A percentile compares a stretch with the other conserved stretches of the same genome.
Evolutionary conservation across 2,797 vertebrate genomes (phyloP).

Genomic region (Hippoglossus hippoglossus): DNA sequence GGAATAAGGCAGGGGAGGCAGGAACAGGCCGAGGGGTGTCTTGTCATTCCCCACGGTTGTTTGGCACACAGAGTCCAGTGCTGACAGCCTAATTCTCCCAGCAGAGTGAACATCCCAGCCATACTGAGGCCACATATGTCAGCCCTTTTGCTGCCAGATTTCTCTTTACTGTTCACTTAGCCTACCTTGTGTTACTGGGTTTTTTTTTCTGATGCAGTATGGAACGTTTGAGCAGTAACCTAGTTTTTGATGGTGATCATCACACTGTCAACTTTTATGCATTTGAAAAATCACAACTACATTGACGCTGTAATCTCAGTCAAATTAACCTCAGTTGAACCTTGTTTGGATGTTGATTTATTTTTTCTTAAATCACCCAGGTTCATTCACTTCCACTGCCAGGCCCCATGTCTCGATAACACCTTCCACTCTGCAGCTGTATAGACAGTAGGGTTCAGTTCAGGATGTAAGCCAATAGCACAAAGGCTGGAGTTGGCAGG

Average conservation of each 20-base stretch:
- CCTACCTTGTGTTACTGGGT: slow-evolving; percentile 4
- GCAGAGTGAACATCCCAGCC: slow-evolving; percentile 67
- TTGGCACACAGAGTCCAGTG: slow-evolving; percentile 64
- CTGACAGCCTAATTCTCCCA: slow-evolving; percentile 74
- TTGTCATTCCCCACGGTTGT: slow-evolving; percentile 54
- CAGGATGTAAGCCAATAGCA: too few species aligned
- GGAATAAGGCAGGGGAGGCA: slow-evolving; percentile 7
- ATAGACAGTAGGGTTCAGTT: too few species aligned
- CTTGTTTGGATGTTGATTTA: too few species aligned
- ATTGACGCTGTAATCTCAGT: too few species aligned
- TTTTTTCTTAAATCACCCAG: too few species aligned
- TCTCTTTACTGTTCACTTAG: slow-evolving; percentile 47
- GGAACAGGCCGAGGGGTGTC: slow-evolving; percentile 18
- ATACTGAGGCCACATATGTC: slow-evolving; percentile 75
- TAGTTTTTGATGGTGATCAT: not conserved
- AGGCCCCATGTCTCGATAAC: too few species aligned
- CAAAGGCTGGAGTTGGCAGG: too few species aligned
- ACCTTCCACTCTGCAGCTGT: too few species aligned
- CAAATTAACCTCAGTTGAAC: too few species aligned
- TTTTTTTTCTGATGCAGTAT: slow-evolving; percentile 1
- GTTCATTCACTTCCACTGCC: too few species aligned
- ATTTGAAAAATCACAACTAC: too few species aligned
- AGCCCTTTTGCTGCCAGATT: slow-evolving; percentile 65
- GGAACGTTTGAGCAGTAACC: not conserved
- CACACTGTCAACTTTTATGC: too few species aligned